Percentiles rank a stretch among this genome's conserved stretches.
phyloP scores from a whole-genome alignment of 2,113 vertebrate genomes.

The Motacilla alba region DNA sequence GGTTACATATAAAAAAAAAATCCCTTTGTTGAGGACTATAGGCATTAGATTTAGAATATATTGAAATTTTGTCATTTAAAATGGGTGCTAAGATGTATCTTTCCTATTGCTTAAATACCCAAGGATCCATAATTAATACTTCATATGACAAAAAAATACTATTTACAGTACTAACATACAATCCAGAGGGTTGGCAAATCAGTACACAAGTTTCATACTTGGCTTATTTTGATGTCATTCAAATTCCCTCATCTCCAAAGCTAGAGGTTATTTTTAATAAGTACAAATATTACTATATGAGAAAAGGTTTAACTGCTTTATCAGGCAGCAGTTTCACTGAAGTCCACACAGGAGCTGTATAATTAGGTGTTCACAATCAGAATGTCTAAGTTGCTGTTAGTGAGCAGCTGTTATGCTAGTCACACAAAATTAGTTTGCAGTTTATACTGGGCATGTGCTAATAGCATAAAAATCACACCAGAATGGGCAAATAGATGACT shows the following conservation, averaged over 20 bases:
- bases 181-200: neutral
- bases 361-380: neutral
- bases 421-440: neutral
- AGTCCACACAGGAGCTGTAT: neutral
- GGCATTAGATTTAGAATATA: neutral
- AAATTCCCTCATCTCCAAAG: neutral
- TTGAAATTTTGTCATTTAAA: neutral
- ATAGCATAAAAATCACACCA: neutral
- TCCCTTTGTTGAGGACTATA: neutral
- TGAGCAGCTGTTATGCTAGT: neutral
- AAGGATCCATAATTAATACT: neutral
- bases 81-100: neutral
- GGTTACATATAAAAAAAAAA: accelerated
- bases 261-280: neutral
- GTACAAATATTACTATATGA: neutral
- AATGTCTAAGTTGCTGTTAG: neutral
- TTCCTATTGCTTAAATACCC: neutral
- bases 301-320: neutral
- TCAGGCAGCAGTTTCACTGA: neutral
- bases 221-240: neutral
- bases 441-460: neutral
- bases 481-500: neutral
- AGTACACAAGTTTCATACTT: neutral
- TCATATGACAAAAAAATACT: neutral
- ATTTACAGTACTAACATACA: neutral